phyloP scores from a whole-genome alignment of 2,797 vertebrate species.

The Chrosomus eos region DNA sequence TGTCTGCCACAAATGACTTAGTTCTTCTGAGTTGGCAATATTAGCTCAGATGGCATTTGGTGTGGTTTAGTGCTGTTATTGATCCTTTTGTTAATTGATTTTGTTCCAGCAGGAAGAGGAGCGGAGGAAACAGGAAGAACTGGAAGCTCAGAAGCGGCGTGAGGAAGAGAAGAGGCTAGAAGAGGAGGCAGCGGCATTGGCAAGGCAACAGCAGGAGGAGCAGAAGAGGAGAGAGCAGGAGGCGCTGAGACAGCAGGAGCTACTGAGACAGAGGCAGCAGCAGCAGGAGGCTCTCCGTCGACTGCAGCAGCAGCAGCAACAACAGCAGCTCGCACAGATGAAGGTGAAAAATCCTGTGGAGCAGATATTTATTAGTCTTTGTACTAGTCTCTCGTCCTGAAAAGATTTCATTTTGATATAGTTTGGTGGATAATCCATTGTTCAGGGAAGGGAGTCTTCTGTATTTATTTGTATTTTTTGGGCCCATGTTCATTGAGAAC shows the following conservation, averaged over 20 bases:
- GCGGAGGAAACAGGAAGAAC: conserved; percentile 87
- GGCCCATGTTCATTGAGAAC: neutral
- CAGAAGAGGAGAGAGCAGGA: conserved; percentile 85
- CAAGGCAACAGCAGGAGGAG: conserved; percentile 90
- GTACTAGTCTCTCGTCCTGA: neutral
- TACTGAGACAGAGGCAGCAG: conserved; percentile 88
- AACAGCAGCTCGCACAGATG: conserved; percentile 51
- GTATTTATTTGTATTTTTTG: neutral
- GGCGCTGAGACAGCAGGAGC: conserved; percentile 89
- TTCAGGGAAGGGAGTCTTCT: neutral
- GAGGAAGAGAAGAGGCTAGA: conserved; percentile 91
- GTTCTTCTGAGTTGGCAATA: neutral
- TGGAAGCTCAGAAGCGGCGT: conserved; percentile 84
- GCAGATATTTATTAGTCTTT: neutral
- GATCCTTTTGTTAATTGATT: neutral
- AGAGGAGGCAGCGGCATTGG: conserved; percentile 88
- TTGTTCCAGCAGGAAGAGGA: conserved; percentile 78
- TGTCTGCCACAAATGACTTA: neutral
- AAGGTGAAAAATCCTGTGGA: conserved; percentile 41
- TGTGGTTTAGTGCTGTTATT: neutral
- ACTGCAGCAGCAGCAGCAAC: conserved; percentile 93
- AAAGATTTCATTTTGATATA: neutral
- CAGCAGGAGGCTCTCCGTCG: conserved; percentile 88
- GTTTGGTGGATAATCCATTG: neutral
- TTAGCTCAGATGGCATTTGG: neutral